Evolutionary conservation across 1,140 invertebrate genomes (phyloP), one percentile per base, ranked within the genome.

Genomic region (Bacillus rossius): DNA sequence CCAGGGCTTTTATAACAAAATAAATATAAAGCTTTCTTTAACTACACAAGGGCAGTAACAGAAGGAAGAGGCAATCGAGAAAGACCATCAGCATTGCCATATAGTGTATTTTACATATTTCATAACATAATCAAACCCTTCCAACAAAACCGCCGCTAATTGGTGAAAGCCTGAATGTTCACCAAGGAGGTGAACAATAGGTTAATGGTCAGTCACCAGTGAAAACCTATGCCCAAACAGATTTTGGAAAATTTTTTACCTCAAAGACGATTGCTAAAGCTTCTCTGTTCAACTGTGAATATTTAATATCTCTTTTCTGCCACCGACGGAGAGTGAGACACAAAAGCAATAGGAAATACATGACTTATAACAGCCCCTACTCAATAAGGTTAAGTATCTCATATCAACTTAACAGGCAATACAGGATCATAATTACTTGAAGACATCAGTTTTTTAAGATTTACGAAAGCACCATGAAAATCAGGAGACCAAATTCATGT

Each of bases 211-310:
- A 34, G 66, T 73, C 8, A 65, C 48, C 5, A 72, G 25, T 10
- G 50, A 63, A 63, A 74, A 77, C 38, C 61, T 45, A 1, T 69
- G 49, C 17, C 71, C 71, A 55, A 60, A 73, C 14, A 74, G 43
- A 55, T 69, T 74, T 23, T 74, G 54, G 38, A 74, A 66, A 59
- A 73, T 19, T 45, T 13, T 45, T 13, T 23, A 45, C 43, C 22
- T 14, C 43, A 45, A 45, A 45, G 10, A 45, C 10, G 17, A 82
- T 71, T 3, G 73, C 70, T 8, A 79, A 65, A 0, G 70, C 77
- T 67, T 84, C 81, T 61, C 76, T 76, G 38, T 85, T 77, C 3
- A 79, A 66, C 56, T 80, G 74, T n/a, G 69, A 65, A 62, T 82
- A 83, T 13, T 76, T 76, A 65, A 62, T 82, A 83, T 13, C 76